phyloP scores from a whole-genome alignment of 2,888 invertebrate species.

The Mythimna pallens region DNA sequence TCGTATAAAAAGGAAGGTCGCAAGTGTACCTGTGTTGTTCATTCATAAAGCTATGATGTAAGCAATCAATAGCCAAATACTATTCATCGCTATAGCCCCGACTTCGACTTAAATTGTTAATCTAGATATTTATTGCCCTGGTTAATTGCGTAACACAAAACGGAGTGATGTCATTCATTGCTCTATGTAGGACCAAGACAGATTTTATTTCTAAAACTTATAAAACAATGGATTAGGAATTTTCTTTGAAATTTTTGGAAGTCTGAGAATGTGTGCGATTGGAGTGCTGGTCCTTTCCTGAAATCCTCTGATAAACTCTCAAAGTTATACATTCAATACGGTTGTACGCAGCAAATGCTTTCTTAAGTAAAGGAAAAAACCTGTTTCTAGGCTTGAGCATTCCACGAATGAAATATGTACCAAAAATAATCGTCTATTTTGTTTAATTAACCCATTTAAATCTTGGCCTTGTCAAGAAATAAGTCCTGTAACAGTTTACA shows the following conservation, averaged over 20 bases:
- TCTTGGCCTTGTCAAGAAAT: too few species aligned
- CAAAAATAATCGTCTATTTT: too few species aligned
- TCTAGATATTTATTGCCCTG: background rate
- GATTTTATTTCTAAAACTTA: too few species aligned
- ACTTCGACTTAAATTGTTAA: background rate
- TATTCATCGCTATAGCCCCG: background rate
- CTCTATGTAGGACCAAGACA: background rate
- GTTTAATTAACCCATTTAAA: too few species aligned
- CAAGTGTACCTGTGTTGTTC: background rate
- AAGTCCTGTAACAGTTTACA: too few species aligned
- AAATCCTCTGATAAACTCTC: background rate
- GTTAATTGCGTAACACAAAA: too few species aligned
- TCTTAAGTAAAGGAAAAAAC: too few species aligned
- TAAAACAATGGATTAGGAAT: background rate
- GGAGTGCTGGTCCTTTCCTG: background rate
- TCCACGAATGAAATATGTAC: too few species aligned
- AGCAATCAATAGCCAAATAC: slow-evolving; percentile 1
- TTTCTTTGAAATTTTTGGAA: background rate
- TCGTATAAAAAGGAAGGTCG: background rate
- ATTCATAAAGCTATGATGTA: slow-evolving; percentile 16
- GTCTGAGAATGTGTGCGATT: background rate
- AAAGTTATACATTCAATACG: background rate
- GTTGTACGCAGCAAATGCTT: background rate
- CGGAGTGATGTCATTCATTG: background rate
- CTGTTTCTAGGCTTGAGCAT: too few species aligned